Base-by-base conservation (phyloP, 2,113 vertebrate species). In the Willisornis vidua region DNA sequence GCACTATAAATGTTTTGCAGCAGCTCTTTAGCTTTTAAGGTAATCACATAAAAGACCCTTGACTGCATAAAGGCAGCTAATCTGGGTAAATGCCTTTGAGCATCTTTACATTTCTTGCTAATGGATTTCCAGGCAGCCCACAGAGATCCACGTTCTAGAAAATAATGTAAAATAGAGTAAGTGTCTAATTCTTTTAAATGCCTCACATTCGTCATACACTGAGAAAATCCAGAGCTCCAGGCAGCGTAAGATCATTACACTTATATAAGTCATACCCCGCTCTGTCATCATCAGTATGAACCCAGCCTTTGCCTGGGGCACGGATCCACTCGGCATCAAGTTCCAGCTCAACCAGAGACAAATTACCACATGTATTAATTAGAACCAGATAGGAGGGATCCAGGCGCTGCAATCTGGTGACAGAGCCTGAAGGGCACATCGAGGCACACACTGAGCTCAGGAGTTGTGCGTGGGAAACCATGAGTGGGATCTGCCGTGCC, bases 21-120 rank as follows among this genome's bases (percentile, higher is more conserved):
- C 81, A 79, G 89, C 88, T 96, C 87, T 93, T 92, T 52, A 93
- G 95, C 96, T 96, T 97, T 97, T 93, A 89, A 94, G 66, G 93
- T 96, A 96, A 96, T 94, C 91, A 91, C 85, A 91, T 94, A 76
- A 96, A 96, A 94, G 93, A 96, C 86, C 89, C 89, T 93, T 92
- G 91, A 95, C 91, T 94, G 58, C 85, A 62, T 62, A 79, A 93
- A 93, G 10, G 61, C 91, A 94, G 78, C 94, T 94, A 70, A 96
- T 93, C 94, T 51, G 85, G 46, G 89, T 70, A 96, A 96, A 96
- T 74, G 91, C 85, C 94, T 96, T 70, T 79, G 93, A 96, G 89
- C 85, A 48, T 93, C 89, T 97, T 95, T 95, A 85, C 85, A 28
- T 87, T 89, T 79, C 91, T 73, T 76, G 74, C 75, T 96, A 97